These are phyloP conservation scores for Cricetomys ansorgei DNA, from an alignment of 2,113 vertebrate species.

Conservation along the genomic window DNA sequence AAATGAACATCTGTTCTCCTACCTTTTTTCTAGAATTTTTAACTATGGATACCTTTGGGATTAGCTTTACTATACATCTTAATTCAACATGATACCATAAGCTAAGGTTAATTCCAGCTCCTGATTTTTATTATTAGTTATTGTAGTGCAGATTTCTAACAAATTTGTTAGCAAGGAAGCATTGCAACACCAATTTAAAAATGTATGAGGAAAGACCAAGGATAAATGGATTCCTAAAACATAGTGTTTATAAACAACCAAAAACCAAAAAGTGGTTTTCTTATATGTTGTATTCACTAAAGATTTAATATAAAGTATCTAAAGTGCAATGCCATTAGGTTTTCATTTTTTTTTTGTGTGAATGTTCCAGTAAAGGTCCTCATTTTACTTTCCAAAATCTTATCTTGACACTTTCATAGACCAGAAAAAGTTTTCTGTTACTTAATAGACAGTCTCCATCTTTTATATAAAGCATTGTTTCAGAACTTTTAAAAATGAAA, in stretches of 20 bases:
- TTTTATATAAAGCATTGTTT: neutral
- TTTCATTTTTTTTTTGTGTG: constrained; percentile 34
- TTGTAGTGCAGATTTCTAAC: constrained; percentile 54
- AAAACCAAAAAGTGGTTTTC: neutral
- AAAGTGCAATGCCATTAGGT: neutral
- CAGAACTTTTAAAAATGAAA: neutral
- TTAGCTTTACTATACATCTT: neutral
- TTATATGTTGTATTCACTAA: neutral
- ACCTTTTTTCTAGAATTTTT: neutral
- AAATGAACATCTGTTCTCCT: neutral
- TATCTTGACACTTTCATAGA: neutral
- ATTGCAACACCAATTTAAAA: neutral
- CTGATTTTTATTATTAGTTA: constrained; percentile 63
- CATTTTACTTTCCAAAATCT: constrained; percentile 19
- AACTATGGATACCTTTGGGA: neutral
- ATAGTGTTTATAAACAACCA: neutral
- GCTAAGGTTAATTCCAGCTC: neutral
- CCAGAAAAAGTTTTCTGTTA: neutral
- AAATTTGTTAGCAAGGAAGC: neutral
- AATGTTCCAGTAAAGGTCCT: neutral
- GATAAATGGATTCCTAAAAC: constrained; percentile 17
- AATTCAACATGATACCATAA: neutral
- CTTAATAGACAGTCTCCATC: neutral
- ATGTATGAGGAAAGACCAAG: neutral
- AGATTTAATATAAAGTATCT: constrained; percentile 23